Base-by-base conservation (phyloP, 2,797 vertebrate species). In the Chaetophractus vellerosus region DNA sequence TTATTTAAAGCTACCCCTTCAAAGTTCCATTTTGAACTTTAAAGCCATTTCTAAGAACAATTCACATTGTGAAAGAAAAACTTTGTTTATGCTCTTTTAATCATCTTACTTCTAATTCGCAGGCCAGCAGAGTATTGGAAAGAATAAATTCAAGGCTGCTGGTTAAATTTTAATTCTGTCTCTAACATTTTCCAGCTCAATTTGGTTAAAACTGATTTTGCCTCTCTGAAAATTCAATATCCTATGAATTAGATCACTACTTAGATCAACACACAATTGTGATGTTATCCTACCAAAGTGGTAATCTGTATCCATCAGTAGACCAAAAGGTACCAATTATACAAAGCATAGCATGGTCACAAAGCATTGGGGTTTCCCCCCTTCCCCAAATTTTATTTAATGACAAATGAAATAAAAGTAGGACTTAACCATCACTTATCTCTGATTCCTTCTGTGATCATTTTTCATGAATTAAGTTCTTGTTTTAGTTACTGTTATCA, bases 401-500 rank as follows among this genome's bases (percentile, higher is more conserved):
- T 59, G 9, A 21, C 6, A 41, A 88, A 92, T n/a, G 24, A 72
- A 14, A 91, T 14, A 90, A 88, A 96, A 85, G 52, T 7, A 64
- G 9, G 26, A 55, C 24, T 90, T 76, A 59, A 33, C 57, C 26
- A n/a, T 68, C 89, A 36, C 66, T 97, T 85, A 57, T 82, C 38
- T 71, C 38, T 79, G 26, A 52, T 74, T 80, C 16, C 45, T 94
- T 55, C 79, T 95, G n/a, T 14, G 28, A 64, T 86, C 38, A 71
- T 68, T 80, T 80, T 69, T 76, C 68, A 64, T 31, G 36, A 95
- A 82, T 81, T 90, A 97, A 95, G 79, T 84, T 87, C 61, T 79
- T 96, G 41, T 81, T 97, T 92, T 97, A 96, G 86, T 94, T 96
- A 94, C 86, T 76, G 66, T 90, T 95, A 81, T 79, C 82, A 83